A percentile compares a stretch with the other conserved stretches of the same genome.
Evolutionary conservation across 1,140 invertebrate species (phyloP).

Genomic region (Ridgeia piscesae): DNA sequence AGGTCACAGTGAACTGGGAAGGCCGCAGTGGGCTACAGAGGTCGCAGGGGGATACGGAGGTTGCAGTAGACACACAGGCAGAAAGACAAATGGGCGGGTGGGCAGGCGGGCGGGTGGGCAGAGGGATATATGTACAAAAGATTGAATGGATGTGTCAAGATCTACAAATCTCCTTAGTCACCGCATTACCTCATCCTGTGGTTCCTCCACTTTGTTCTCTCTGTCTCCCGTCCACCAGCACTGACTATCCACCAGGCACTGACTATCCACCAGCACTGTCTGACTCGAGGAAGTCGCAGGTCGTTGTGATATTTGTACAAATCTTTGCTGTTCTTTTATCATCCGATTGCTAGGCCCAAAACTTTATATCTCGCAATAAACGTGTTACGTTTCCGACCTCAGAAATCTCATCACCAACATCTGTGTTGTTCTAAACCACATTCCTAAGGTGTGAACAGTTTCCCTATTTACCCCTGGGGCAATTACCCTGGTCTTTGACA

Average conservation of each 20-base stretch:
- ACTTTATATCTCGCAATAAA: not conserved
- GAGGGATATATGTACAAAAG: not conserved
- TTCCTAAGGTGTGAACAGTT: not conserved
- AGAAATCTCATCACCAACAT: not conserved
- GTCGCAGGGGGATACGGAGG: no score
- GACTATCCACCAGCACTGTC: not conserved
- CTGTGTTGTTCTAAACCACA: not conserved
- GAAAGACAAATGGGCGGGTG: not conserved
- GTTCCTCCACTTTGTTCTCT: not conserved
- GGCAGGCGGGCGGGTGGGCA: no score
- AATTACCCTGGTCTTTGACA: not conserved
- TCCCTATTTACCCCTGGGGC: not conserved
- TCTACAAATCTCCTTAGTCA: not conserved
- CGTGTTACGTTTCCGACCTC: not conserved
- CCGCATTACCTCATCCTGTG: not conserved
- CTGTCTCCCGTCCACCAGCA: not conserved
- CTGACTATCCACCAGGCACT: no score
- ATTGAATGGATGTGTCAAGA: not conserved
- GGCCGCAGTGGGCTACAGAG: no score
- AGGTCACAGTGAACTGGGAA: no score
- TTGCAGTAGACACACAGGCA: no score
- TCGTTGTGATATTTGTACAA: not conserved
- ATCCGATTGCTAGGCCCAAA: not conserved
- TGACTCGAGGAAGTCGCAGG: not conserved
- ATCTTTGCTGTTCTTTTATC: not conserved